Evolutionary conservation across 2,797 vertebrate species (phyloP), one percentile per base, ranked within the genome.

Genomic region (Phoxinus dragarum): DNA sequence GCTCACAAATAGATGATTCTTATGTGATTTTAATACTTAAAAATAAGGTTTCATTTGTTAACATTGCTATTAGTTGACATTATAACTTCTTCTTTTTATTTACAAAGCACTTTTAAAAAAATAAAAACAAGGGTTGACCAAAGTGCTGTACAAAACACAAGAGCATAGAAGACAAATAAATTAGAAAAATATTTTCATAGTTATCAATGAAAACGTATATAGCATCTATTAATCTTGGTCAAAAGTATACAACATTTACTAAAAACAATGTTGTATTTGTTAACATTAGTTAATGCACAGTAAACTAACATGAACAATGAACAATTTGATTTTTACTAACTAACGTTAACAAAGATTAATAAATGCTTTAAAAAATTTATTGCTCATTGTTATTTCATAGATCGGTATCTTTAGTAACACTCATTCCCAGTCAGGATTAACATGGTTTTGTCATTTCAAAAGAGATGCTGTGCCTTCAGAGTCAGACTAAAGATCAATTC

Each of bases 401-500:
- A 44, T 31, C 16, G 2, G 16, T 31, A 59, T 31, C 69, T 81
- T 81, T 81, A 84, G 21, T 4, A 27, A 21, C 14, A 27, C 23
- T 59, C 36, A 40, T 42, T n/a, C 40, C 11, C 8, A 59, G 75
- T 71, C 83, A 17, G 36, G 49, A 56, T 67, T 17, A 67, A 34
- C 11, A 5, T 27, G 10, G 4, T 61, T 61, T n/a, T 34, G 6
- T 34, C 31, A 6, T 66, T 34, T 34, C 7, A 34, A 34, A 52
- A 75, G 17, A 19, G 23, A 38, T 21, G 21, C 17, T 66, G n/a
- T 31, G 77, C 42, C 61, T 49, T 67, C 61, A 66, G 59, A 34
- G 16, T 31, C 59, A 67, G 77, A 36, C 17, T 31, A 66, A 67
- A 66, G 61, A 64, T 80, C 77, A 80, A 67, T 27, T 61, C 3